phyloP scores from a whole-genome alignment of 1,140 invertebrate genomes.

The Drosophila bocki region DNA sequence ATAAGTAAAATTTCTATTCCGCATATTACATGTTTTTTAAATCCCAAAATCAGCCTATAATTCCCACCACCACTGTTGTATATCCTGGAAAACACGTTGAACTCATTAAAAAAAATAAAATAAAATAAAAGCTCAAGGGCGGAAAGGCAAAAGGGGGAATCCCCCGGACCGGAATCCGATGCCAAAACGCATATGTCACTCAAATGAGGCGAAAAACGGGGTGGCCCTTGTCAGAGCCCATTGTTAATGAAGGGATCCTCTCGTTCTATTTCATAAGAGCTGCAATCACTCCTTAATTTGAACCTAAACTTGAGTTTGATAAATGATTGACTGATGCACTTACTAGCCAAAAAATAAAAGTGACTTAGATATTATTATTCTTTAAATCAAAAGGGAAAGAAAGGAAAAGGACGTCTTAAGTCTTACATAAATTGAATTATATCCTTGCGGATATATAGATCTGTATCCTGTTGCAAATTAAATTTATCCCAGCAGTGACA shows the following conservation, averaged over 20 bases:
- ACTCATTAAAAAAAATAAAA: constrained; percentile 71
- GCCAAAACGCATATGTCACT: constrained; percentile 59
- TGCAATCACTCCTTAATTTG: constrained; percentile 54
- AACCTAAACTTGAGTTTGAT: constrained; percentile 66
- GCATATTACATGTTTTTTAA: not conserved
- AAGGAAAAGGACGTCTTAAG: constrained; percentile 5
- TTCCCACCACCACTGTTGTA: constrained; percentile 10
- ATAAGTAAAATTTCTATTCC: not conserved
- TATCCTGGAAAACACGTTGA: constrained; percentile 55
- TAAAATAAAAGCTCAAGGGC: constrained; percentile 37
- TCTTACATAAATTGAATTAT: constrained; percentile 50
- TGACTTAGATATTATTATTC: not conserved
- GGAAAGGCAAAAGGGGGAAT: constrained; percentile 3
- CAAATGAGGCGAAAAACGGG: constrained; percentile 47
- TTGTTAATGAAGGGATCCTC: constrained; percentile 42
- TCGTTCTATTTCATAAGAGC: not conserved
- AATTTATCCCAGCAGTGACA: constrained; percentile 27
- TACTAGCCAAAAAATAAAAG: too few species aligned
- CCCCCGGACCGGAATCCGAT: constrained; percentile 24
- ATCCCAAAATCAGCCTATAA: not conserved
- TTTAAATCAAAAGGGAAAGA: too few species aligned
- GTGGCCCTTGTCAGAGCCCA: constrained; percentile 45
- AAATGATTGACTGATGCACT: constrained; percentile 43
- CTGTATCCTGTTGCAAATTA: constrained; percentile 26
- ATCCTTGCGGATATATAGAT: constrained; percentile 5